A percentile compares a stretch with the other conserved stretches of the same genome.
Conservation (phyloP, 2,797 vertebrate species). For the Borostomias antarcticus region DNA sequence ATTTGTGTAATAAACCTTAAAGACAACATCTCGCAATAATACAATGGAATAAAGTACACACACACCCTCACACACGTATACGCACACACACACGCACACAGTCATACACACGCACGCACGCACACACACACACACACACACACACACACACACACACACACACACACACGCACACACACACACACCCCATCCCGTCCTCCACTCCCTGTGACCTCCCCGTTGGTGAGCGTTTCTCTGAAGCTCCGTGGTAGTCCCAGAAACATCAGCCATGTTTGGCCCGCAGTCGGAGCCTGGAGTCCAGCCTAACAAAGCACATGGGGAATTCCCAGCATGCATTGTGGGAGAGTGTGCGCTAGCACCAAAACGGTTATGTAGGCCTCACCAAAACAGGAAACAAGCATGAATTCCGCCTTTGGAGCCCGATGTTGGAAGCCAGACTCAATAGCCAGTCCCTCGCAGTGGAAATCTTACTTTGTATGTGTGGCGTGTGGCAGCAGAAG, state of each 20-base stretch:
- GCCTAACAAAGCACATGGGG: conserved; percentile 47
- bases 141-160: neutral
- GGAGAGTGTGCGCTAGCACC: conserved; percentile 32
- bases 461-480: conserved; percentile 15
- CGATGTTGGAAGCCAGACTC: conserved; percentile 19
- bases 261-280: conserved; percentile 40
- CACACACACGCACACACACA: conserved; percentile 2
- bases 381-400: conserved; percentile 43
- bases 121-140: neutral
- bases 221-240: conserved; percentile 39
- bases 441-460: conserved; percentile 18
- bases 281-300: conserved; percentile 43
- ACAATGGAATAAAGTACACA: neutral
- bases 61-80: conserved; percentile 7
- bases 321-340: conserved; percentile 57
- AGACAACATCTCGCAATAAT: neutral
- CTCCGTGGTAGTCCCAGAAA: conserved; percentile 30
- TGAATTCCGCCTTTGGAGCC: conserved; percentile 23
- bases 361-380: conserved; percentile 35
- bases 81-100: neutral
- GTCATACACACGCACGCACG: neutral
- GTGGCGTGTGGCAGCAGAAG: conserved; percentile 33
- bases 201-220: conserved; percentile 35
- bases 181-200: conserved; percentile 20
- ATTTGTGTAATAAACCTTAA: neutral